Base-by-base conservation (phyloP, 2,797 vertebrate genomes). In the Malurus splendens region DNA sequence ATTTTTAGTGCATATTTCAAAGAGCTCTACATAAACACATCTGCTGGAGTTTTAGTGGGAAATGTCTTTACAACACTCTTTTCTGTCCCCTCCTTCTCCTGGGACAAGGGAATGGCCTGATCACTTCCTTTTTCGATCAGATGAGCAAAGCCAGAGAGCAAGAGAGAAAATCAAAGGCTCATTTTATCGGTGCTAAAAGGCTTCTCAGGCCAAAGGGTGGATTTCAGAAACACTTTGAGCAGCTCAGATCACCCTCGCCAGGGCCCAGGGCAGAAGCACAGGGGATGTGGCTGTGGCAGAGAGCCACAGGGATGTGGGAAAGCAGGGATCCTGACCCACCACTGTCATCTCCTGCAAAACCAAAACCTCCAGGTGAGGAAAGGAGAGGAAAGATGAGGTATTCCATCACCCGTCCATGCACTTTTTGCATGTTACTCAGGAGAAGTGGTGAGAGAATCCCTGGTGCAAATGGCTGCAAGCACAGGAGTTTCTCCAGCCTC, bases 1-100 rank as follows among this genome's bases (percentile, higher is more conserved):
- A 97, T 97, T 97, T 97, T 97, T 97, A 97, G 97, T 74, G 93
- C 28, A 12, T 94, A 57, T 94, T 96, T 96, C 96, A 95, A 89
- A 94, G 77, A 36, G 30, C 88, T 96, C 95, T 90, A 89, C 44
- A 51, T 95, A 96, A 97, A 96, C 93, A 94, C 95, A 97, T 97
- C 96, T 91, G 95, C 94, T 78, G 70, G 95, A 88, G 93, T 60
- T 68, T 52, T 42, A 87, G 85, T 72, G 83, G 64, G 76, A 81
- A 87, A 82, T 65, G 66, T 81, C 93, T 94, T 81, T 55, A 74
- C 79, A 30, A 41, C 79, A 85, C 86, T 77, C 52, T 24, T 84
- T 87, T 71, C 66, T 75, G 75, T 12, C 30, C 55, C 70, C 66
- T 87, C n/a, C 60, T n/a, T 86, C 82, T 82, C 47, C 5, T 4